Percentiles rank a stretch among this genome's conserved stretches.
Evolutionary conservation across 2,113 vertebrate species (phyloP).

Genomic region (Merops nubicus): DNA sequence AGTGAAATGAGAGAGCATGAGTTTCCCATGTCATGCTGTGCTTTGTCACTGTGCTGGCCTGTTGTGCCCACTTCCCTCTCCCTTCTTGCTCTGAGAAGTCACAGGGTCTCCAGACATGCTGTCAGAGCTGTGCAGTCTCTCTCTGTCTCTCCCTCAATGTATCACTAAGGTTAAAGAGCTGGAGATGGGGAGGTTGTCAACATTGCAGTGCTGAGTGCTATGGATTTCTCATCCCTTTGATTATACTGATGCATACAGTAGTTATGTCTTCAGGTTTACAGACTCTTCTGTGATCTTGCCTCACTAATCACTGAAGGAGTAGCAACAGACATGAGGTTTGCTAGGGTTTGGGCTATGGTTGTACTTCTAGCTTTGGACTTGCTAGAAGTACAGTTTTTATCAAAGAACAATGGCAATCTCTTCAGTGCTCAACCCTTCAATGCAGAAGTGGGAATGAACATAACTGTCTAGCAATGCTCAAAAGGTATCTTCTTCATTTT

Average conservation of each 20-base stretch:
- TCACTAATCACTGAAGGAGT: not conserved
- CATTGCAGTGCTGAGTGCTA: no score
- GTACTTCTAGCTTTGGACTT: no score
- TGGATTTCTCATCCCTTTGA: not conserved
- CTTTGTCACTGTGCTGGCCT: not conserved
- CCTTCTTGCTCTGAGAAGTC: not conserved
- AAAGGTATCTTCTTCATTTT: not conserved
- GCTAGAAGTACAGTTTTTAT: not conserved
- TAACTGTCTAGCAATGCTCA: not conserved
- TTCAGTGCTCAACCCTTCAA: not conserved
- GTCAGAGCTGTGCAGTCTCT: not conserved
- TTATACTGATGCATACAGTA: rapidly evolving
- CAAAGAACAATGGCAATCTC: not conserved
- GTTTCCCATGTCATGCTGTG: not conserved
- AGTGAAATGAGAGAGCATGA: not conserved
- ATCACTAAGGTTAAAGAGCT: not conserved
- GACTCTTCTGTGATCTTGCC: not conserved
- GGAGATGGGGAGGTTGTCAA: not conserved
- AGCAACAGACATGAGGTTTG: not conserved
- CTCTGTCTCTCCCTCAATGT: not conserved
- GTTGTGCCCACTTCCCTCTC: not conserved
- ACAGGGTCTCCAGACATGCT: not conserved
- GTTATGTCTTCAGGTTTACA: not conserved
- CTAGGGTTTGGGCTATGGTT: not conserved
- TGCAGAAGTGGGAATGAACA: not conserved